Evolutionary conservation across 2,113 vertebrate species (phyloP).

Genomic region (Strix uralensis): DNA sequence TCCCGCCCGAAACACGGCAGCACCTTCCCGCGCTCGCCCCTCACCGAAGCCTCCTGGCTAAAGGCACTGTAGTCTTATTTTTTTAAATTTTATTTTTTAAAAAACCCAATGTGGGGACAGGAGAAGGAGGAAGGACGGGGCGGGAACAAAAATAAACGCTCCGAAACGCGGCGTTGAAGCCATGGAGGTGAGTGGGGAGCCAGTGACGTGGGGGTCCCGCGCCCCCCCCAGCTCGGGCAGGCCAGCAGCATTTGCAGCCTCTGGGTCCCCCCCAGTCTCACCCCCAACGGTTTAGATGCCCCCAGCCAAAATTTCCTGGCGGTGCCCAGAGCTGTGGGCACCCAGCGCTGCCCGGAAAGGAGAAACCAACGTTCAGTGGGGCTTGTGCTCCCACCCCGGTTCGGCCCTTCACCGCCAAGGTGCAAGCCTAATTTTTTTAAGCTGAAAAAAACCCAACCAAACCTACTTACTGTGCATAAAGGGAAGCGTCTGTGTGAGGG

Average conservation of each 20-base stretch:
- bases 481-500: neutral
- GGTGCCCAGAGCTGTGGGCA: rapidly evolving
- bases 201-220: rapidly evolving
- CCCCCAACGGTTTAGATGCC: neutral
- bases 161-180: neutral
- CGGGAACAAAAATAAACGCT: neutral
- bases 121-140: neutral
- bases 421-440: neutral
- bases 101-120: neutral
- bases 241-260: too few relatives aligned
- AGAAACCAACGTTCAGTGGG: rapidly evolving
- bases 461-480: neutral
- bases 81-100: neutral
- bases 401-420: too few relatives aligned
- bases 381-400: neutral
- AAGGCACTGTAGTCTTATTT: neutral
- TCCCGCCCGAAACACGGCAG: neutral
- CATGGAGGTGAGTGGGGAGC: neutral
- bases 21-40: neutral
- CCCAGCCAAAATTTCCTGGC: neutral
- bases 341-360: neutral
- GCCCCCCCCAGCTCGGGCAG: neutral
- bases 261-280: too few relatives aligned
- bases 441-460: neutral
- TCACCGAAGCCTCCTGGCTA: neutral